A percentile compares a stretch with the other conserved stretches of the same genome.
phyloP scores from a whole-genome alignment of 2,888 invertebrate genomes.

The Hirudinaria manillensis region DNA sequence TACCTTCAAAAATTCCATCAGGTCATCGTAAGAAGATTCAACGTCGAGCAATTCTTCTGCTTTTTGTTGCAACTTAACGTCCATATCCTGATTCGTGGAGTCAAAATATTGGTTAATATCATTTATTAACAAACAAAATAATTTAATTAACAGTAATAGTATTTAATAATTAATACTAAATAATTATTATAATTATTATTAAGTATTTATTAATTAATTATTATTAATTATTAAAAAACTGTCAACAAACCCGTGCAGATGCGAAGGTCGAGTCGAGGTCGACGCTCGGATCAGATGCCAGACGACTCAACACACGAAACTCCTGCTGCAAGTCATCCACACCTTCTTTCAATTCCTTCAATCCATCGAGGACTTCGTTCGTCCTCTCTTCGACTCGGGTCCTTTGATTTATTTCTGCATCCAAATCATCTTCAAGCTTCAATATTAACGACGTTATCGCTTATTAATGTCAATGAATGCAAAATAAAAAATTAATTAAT shows the following conservation, averaged over 20 bases:
- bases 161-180: too few relatives aligned
- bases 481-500: neutral
- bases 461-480: too few relatives aligned
- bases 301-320: neutral
- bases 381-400: neutral
- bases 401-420: neutral
- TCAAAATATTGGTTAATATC: neutral
- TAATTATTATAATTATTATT: too few relatives aligned
- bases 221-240: too few relatives aligned
- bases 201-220: too few relatives aligned
- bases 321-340: slow-evolving; percentile 2
- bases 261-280: neutral
- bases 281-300: neutral
- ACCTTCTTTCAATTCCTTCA: slow-evolving; percentile 6
- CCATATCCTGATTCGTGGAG: slow-evolving; percentile 43
- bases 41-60: slow-evolving; percentile 46
- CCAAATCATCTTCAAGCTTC: neutral
- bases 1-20: slow-evolving; percentile 48
- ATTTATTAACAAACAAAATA: neutral
- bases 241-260: too few relatives aligned
- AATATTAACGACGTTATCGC: neutral
- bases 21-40: slow-evolving; percentile 45
- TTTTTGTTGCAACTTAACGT: slow-evolving; percentile 46
- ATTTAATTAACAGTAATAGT: too few relatives aligned
- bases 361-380: neutral